Base-by-base conservation (phyloP, 1,140 invertebrate species). In the Drosophila tsacasi region DNA sequence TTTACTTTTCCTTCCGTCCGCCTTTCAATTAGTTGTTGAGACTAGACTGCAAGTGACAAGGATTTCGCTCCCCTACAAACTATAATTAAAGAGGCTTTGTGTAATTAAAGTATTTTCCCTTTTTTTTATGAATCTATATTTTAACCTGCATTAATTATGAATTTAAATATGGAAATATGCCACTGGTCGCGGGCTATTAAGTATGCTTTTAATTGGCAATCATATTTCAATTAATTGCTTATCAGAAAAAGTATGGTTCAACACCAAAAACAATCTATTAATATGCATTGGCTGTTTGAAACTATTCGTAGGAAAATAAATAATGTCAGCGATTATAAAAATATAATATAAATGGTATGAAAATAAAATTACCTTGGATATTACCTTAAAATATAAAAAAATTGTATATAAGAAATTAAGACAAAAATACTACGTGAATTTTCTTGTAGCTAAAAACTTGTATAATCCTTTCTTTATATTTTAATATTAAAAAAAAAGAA, bases 201-300 rank as follows among this genome's bases (percentile, higher is more conserved):
- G 72, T 89, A 78, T 81, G 81, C 69, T 62, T 81, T 89, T 89
- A 87, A 87, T 87, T 89, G 79, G 73, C 84, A 87, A 89, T 87
- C 84, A 84, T 87, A 89, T 84, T 87, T 87, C 81, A 87, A 89
- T 87, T 84, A 87, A 87, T 89, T 87, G 73, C 77, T 76, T 85
- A 76, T 68, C 44, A 68, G 21, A 47, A 68, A 68, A 66, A 67
- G 19, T 44, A 19, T 25, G 52, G 32, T 27, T 72, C 39, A 46
- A 85, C 68, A 75, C 55, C 60, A 71, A 78, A 69, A 77, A 77
- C 55, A 50, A 71, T 60, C 17, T 39, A 54, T 46, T 25, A 54
- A 74, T 39, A 54, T 27, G 37, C n/a, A 52, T 77, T 84, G 62
- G 32, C 9, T 62, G 47, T 61, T 58, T 58, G 30, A 39, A 58